Conservation (phyloP, 2,797 vertebrate genomes). For the Serranus cabrilla region DNA sequence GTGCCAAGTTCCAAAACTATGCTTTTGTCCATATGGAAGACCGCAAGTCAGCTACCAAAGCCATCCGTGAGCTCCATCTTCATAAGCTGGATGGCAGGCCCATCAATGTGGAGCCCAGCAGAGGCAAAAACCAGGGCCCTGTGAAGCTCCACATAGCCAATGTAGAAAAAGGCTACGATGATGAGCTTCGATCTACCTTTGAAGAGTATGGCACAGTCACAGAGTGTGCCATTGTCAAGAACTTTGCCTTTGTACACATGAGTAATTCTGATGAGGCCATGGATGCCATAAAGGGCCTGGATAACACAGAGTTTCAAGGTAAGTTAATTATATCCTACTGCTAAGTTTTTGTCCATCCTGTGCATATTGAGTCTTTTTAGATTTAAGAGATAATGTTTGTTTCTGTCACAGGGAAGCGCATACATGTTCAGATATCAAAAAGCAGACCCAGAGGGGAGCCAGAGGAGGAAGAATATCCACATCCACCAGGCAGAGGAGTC, state of each 20-base stretch:
- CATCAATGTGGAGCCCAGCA: constrained; percentile 88
- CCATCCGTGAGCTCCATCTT: constrained; percentile 85
- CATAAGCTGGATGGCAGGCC: constrained; percentile 83
- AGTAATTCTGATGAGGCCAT: constrained; percentile 85
- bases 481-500: constrained; percentile 75
- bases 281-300: constrained; percentile 87
- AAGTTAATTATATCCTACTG: not conserved
- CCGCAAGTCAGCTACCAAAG: constrained; percentile 86
- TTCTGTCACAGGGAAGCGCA: constrained; percentile 89
- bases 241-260: constrained; percentile 90
- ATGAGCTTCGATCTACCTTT: constrained; percentile 83
- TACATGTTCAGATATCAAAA: constrained; percentile 96
- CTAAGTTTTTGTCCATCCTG: not conserved
- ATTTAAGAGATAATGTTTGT: constrained; percentile 37
- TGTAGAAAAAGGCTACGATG: constrained; percentile 84
- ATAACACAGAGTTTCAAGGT: constrained; percentile 88
- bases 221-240: constrained; percentile 86
- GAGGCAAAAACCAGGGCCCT: constrained; percentile 84
- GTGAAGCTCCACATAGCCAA: constrained; percentile 88
- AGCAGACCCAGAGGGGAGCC: constrained; percentile 89
- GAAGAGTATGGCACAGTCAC: constrained; percentile 86
- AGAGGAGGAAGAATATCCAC: constrained; percentile 88
- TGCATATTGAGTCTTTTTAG: not conserved
- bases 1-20: constrained; percentile 89
- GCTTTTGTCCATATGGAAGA: constrained; percentile 90